Evolutionary conservation across 2,797 vertebrate species (phyloP).

Genomic region (Argya squamiceps): DNA sequence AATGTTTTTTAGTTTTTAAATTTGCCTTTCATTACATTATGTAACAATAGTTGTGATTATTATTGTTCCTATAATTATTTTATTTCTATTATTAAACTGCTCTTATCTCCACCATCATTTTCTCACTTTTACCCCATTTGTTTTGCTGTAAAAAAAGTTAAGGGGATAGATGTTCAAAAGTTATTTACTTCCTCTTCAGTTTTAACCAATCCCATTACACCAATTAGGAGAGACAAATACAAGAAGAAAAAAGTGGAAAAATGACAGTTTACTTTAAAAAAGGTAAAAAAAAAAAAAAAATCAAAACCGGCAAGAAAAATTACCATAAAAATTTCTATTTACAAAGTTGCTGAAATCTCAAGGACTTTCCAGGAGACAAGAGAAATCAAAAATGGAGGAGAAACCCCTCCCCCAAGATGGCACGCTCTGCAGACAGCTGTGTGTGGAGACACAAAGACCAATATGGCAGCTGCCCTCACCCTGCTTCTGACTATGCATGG

Average conservation of each 20-base stretch:
- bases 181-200: background rate
- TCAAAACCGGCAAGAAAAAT: fast-evolving
- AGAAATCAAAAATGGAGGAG: background rate
- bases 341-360: background rate
- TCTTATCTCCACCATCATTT: background rate
- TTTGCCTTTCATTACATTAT: background rate
- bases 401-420: background rate
- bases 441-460: no score
- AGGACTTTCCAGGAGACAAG: background rate
- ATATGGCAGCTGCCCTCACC: fast-evolving
- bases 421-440: fast-evolving
- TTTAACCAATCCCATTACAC: background rate
- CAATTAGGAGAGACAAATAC: background rate
- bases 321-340: background rate
- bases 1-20: no score
- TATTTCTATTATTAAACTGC: background rate
- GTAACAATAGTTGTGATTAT: background rate
- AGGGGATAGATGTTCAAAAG: background rate
- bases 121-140: background rate
- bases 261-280: background rate
- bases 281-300: background rate
- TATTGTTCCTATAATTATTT: background rate
- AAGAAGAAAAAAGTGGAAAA: background rate
- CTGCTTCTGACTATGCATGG: fast-evolving
- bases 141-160: background rate